Evolutionary conservation across 2,888 invertebrate species (phyloP), one percentile per base, ranked within the genome.

Genomic region (Himalopsyche kuldschensis): DNA sequence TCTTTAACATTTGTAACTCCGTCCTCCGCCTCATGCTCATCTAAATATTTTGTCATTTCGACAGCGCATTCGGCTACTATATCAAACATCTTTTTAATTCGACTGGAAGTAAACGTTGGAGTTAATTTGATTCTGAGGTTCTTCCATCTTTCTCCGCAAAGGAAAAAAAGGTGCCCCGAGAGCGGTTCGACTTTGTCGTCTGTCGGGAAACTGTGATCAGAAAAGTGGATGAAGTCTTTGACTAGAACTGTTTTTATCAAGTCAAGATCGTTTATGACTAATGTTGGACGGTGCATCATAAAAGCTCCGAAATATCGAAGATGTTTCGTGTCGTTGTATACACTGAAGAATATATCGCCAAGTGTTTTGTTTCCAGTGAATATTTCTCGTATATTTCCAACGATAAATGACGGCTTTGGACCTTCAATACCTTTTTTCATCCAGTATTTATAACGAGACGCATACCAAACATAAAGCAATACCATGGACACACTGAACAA

Each of bases 81-180:
- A 8, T 87, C 87, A 84, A 93, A 92, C 92, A 94, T 93, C 24
- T 88, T 90, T 87, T 92, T 93, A 79, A 94, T 88, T 88, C 93
- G 93, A 11, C 92, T 93, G 0, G 93, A 91, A 0, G 93, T 91
- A 88, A 93, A 94, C 0, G 92, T 91, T 0, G 93, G 93, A 1
- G 93, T 90, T 63, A 94, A 87, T 84, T 92, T 92, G 0, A 89
- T 86, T 78, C 94, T 89, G 35, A 93, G 88, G 82, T 89, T 89
- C 86, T 90, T 92, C 94, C 94, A 94, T 47, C 90, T 90, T 6
- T 91, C 88, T 17, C 91, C 92, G 20, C 89, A 88, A 47, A 90
- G 87, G 55, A 90, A 88, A 86, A 93, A 92, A 1, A 93, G 87
- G 88, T 91, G 91, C 0, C 89, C 91, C 76, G 91, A 89, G 55